Evolutionary conservation across 2,797 vertebrate genomes (phyloP), one percentile per base, ranked within the genome.

Genomic region (Poliocrania exsul): DNA sequence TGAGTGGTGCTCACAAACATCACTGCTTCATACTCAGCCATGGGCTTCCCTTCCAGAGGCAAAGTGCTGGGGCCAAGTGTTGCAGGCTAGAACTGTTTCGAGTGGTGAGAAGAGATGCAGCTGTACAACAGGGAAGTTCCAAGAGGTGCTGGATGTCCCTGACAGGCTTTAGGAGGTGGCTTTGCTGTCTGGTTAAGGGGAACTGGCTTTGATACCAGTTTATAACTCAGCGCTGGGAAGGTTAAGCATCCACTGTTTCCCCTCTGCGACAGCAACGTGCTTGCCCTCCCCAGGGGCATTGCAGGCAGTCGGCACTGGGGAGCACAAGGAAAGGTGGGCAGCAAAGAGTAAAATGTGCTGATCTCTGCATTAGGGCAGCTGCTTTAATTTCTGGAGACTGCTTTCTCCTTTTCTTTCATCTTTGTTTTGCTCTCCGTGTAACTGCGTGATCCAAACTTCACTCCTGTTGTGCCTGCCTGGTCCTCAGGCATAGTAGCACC

Each of bases 201-300:
- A 85, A 4, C 5, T 85, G 49, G 38, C 33, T 66, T 78, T 33
- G 58, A 38, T 33, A 17, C 21, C 21, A 0, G 1, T 49, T 69
- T 57, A 24, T 56, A 65, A 19, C 14, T 58, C 35, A 19, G 0
- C 42, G 10, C n/a, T 56, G 53, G 10, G 61, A 81, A 74, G 46
- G 44, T 26, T 33, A 26, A 67, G 53, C 33, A 47, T 40, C 19
- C 0, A 2, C 16, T 31, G 19, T 16, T 80, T 42, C 29, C 38
- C 9, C 35, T 56, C 42, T 28, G 50, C 5, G 2, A 5, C 5
- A 12, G n/a, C 0, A 2, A n/a, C 24, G 16, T 26, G 16, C 40
- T 73, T 0, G 0, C 11, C 10, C 28, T 46, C 11, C 29, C n/a
- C 28, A 25, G 33, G 29, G 29, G 8, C 21, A 18, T 0, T 2